Conservation (phyloP, 1,140 invertebrate species). For the Pomacea maculata region DNA sequence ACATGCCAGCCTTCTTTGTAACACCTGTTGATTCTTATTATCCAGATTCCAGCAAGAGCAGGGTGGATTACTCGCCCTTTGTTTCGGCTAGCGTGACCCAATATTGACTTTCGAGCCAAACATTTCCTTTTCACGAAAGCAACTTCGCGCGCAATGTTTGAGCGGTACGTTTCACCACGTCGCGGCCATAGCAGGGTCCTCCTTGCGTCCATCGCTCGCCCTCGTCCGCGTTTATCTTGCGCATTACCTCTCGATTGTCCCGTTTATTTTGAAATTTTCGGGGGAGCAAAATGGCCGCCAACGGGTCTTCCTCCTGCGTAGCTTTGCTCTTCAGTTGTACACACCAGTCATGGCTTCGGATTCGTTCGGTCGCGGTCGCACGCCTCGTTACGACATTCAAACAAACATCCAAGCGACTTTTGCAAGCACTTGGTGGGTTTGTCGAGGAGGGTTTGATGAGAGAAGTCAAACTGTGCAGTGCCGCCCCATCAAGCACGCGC, state of each 20-base stretch:
- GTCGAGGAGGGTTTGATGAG: too few species aligned
- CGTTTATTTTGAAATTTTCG: slow-evolving; percentile 4
- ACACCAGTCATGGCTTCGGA: too few species aligned
- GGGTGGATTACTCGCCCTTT: slow-evolving; percentile 5
- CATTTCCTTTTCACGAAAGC: slow-evolving; percentile 7
- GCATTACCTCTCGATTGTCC: not conserved
- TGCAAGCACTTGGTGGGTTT: too few species aligned
- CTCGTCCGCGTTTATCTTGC: not conserved
- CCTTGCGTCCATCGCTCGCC: not conserved
- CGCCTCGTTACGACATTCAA: too few species aligned
- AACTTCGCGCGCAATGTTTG: slow-evolving; percentile 7
- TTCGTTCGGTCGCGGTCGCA: too few species aligned
- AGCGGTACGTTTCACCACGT: not conserved
- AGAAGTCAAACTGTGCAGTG: too few species aligned
- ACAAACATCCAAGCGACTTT: too few species aligned
- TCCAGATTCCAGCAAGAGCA: not conserved
- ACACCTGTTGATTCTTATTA: slow-evolving; percentile 21
- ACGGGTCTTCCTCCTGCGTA: too few species aligned
- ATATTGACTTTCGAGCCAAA: slow-evolving; percentile 12
- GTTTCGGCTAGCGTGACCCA: slow-evolving; percentile 1
- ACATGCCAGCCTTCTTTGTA: slow-evolving; percentile 3
- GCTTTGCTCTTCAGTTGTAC: too few species aligned
- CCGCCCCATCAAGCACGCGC: too few species aligned
- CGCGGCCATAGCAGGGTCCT: too few species aligned
- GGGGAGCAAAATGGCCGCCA: too few species aligned